Evolutionary conservation across 1,140 invertebrate genomes (phyloP), one percentile per base, ranked within the genome.

Genomic region (Caerostris extrusa): DNA sequence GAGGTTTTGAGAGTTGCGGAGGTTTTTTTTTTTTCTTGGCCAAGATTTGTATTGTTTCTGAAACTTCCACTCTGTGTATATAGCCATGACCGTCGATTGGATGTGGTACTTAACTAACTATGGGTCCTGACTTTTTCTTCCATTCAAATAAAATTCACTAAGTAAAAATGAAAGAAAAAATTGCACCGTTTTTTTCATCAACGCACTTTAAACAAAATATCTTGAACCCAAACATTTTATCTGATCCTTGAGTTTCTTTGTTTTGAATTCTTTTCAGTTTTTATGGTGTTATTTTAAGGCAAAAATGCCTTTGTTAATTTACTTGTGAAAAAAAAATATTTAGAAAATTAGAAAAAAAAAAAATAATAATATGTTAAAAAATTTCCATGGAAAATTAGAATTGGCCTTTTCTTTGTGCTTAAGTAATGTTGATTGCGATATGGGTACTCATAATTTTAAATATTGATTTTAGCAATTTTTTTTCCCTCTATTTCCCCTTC

Each of bases 21-120:
- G 56, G 83, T 58, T 85, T 85, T 85, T 85, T 34, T 34, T 34
- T 34, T 34, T 34, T 34, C 34, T 34, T 34, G 34, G 34, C 34
- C 5, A 64, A 60, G 60, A 67, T 88, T 88, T 88, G 86, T 60
- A 88, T 88, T 88, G 86, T 88, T 83, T 83, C 19, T 88, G 60
- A 17, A 50, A 7, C 34, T 10, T 19, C 14, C 83, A 14, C 83
- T 12, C 55, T 14, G 55, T 34, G 7, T 34, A n/a, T n/a, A 17
- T n/a, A 67, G 61, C 14, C 12, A n/a, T 7, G n/a, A 12, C 34
- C 14, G n/a, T 67, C 61, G 61, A 67, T n/a, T n/a, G 14, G 17
- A 67, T 67, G 61, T 17, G 50, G 34, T 77, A 77, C 71, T 77
- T 77, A 77, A 77, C 71, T 50, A 77, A 77, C 19, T 50, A 50